A percentile compares a stretch with the other conserved stretches of the same genome.
Evolutionary conservation across 2,113 vertebrate genomes (phyloP).

Genomic region (Kobus ellipsiprymnus): DNA sequence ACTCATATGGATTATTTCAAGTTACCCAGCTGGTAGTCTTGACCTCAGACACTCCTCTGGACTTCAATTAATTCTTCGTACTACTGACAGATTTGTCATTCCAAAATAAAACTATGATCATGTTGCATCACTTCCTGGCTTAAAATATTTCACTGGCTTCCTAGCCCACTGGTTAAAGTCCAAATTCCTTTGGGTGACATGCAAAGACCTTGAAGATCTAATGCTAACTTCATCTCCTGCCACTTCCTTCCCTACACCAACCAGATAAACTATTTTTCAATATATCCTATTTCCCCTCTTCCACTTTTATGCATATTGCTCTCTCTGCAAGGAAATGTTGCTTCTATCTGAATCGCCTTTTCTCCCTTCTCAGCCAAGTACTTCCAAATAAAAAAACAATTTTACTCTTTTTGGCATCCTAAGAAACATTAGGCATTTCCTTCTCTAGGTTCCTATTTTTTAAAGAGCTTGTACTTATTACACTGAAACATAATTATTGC

Average conservation of each 20-base stretch:
- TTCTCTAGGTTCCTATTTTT: background rate
- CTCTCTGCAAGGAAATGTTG: background rate
- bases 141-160: slow-evolving; percentile 52
- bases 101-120: slow-evolving; percentile 45
- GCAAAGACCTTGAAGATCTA: background rate
- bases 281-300: background rate
- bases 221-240: background rate
- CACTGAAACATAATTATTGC: background rate
- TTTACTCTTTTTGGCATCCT: background rate
- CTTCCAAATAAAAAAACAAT: background rate
- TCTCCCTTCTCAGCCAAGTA: background rate
- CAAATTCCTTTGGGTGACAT: slow-evolving; percentile 1
- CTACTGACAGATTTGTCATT: slow-evolving; percentile 54
- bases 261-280: background rate
- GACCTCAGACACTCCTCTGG: slow-evolving; percentile 34
- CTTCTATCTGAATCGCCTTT: background rate
- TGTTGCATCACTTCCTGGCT: slow-evolving; percentile 51
- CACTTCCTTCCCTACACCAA: background rate
- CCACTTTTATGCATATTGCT: background rate
- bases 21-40: background rate
- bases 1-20: slow-evolving; percentile 36
- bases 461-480: background rate
- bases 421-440: background rate
- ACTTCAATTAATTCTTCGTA: slow-evolving; percentile 49
- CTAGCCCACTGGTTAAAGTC: slow-evolving; percentile 6